These are phyloP conservation scores for Tipula unca DNA, from an alignment of 2,888 invertebrate genomes.

Conservation along the genomic window DNA sequence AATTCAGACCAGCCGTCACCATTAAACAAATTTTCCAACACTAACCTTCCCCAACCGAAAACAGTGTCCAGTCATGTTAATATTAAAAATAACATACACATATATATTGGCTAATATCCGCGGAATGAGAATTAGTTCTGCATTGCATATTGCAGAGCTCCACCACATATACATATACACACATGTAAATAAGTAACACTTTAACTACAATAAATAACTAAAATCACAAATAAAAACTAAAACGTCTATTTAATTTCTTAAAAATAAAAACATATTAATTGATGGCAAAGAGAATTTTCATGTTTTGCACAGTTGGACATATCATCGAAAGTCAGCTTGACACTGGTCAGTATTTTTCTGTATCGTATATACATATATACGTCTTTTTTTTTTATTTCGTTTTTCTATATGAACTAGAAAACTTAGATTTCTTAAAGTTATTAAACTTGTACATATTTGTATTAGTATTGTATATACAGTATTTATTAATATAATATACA, in stretches of 20 bases:
- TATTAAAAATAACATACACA: neutral
- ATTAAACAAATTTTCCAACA: neutral
- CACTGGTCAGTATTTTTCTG: neutral
- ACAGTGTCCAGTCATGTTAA: neutral
- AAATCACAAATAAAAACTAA: neutral
- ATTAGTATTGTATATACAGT: no score
- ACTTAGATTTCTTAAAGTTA: neutral
- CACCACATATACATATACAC: neutral
- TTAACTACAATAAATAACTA: neutral
- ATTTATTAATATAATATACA: no score
- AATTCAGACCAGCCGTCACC: neutral
- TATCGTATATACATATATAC: neutral
- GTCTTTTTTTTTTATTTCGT: neutral
- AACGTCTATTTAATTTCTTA: conserved; percentile 1
- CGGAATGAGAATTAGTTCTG: neutral
- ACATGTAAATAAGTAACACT: neutral
- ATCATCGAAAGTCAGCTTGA: conserved; percentile 9
- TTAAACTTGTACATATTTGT: no score
- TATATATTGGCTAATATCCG: no score
- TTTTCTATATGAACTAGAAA: neutral
- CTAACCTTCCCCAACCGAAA: neutral
- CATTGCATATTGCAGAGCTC: no score
- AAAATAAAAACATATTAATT: neutral
- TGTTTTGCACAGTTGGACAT: neutral
- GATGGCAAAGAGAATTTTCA: neutral